These are phyloP conservation scores for Manduca sexta DNA, from an alignment of 1,140 invertebrate genomes.

Conservation along the genomic window DNA sequence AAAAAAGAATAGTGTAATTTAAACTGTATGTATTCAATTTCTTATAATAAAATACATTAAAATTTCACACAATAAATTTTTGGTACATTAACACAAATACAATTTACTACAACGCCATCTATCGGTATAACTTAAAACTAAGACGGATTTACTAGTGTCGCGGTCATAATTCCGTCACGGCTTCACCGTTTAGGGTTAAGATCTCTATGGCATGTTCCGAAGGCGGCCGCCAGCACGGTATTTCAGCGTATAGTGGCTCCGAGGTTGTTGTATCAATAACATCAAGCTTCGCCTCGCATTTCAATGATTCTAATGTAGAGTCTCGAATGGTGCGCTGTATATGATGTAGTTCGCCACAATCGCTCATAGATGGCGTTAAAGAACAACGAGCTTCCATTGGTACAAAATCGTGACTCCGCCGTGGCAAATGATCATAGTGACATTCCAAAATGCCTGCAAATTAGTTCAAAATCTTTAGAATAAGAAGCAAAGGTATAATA, in stretches of 20 bases:
- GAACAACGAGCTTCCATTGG: conserved; percentile 33
- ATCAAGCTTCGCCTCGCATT: conserved; percentile 58
- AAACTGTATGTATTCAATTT: too few relatives aligned
- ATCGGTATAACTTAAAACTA: conserved; percentile 16
- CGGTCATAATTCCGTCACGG: conserved; percentile 69
- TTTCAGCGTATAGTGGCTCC: conserved; percentile 69
- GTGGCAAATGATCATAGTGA: conserved; percentile 66
- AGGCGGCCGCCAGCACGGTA: conserved; percentile 62
- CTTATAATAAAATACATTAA: conserved; percentile 3
- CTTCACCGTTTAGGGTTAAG: conserved; percentile 60
- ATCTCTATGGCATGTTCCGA: conserved; percentile 59
- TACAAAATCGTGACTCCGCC: conserved; percentile 44
- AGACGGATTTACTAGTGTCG: not conserved
- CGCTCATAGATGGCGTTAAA: conserved; percentile 48
- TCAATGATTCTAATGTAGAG: conserved; percentile 56
- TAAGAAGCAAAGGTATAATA: not conserved
- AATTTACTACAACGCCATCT: conserved; percentile 32
- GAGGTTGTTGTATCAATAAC: conserved; percentile 50
- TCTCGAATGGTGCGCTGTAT: conserved; percentile 40
- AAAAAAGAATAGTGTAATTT: too few relatives aligned
- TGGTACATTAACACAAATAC: conserved; percentile 1
- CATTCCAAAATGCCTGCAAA: conserved; percentile 67
- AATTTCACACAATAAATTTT: conserved; percentile 6
- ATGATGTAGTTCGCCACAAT: conserved; percentile 35
- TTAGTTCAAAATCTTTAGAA: not conserved